Evolutionary conservation across 2,113 vertebrate species (phyloP), one percentile per base, ranked within the genome.

Genomic region (Porphyrio hochstetteri): DNA sequence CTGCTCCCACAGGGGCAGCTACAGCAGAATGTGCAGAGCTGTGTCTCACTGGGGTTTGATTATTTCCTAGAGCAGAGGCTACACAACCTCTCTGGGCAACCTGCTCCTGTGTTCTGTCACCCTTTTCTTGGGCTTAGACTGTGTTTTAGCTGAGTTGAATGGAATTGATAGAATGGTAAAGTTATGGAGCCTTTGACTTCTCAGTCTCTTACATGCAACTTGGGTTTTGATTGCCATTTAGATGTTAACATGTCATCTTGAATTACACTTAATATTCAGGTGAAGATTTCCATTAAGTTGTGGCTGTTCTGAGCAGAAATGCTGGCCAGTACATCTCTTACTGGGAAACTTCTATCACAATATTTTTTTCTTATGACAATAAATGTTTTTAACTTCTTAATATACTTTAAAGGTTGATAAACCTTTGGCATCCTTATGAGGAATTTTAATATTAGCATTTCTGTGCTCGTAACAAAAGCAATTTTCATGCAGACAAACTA

Each of bases 71-170:
- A 50, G 13, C 23, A 40, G 46, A 63, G 61, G n/a, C 25, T 56
- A 31, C 8, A 6, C 7, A 81, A 9, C 42, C 16, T 31, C 24
- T 56, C 72, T 57, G 69, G 68, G 44, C n/a, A 84, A 10, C 36
- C 33, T 60, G 19, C 46, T 90, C n/a, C 38, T 69, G 4, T 46
- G 10, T 36, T 84, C 42, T 38, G 0, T 57, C 27, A 29, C 19
- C 6, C 38, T 91, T 67, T 52, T 31, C 56, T 63, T 35, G 35
- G 8, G 8, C 68, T 87, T 42, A 69, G 69, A 48, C 20, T 57
- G 2, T 2, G 0, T 69, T 88, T 79, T 56, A 50, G 59, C 0
- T 1, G 10, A 24, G 36, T 24, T 29, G 17, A n/a, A 38, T 55
- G 25, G 46, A 65, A 48, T 15, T 74, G 63, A 40, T 48, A 42